Evolutionary conservation across 2,113 vertebrate genomes (phyloP), one percentile per base, ranked within the genome.

Genomic region (Lampris megalopsis): DNA sequence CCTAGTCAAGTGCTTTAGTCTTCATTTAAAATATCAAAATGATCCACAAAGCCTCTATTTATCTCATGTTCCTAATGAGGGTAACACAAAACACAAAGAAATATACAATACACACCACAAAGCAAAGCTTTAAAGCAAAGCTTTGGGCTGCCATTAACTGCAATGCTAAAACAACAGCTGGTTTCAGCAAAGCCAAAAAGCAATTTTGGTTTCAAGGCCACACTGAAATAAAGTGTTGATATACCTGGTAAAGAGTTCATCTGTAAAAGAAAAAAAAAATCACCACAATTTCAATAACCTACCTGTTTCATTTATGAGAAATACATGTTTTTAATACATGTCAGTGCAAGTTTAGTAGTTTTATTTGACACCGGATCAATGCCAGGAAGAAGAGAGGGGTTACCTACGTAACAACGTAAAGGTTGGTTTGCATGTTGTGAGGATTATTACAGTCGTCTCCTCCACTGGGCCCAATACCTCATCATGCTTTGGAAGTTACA

Each of bases 201-300:
- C 77, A 43, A 63, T 74, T 80, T 58, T 5, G 69, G 37, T 80
- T 63, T 7, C 4, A 84, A 76, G 89, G 83, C 77, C 67, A 86
- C 84, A 84, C 65, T 59, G 41, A 85, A 77, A 79, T 56, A 86
- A 79, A 79, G 50, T 71, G 65, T 68, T 60, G 8, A 36, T 79
- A 75, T 93, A 93, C 91, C 91, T 93, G 88, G 68, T 87, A 65
- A 88, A 86, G 78, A 52, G 63, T 75, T 77, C 75, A n/a, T 86
- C 90, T 90, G 91, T 1, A 90, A 90, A 74, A 92, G 79, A 84
- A n/a, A 82, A 87, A 63, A 49, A 86, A 68, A 83, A 73, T 71
- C 13, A 71, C 70, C 53, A 86, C 53, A 82, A 69, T 83, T 60
- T 61, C 48, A 77, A 73, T 82, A 86, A 69, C n/a, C 86, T 88